Evolutionary conservation across 2,888 invertebrate species (phyloP).

Genomic region (Pollenia angustigena): DNA sequence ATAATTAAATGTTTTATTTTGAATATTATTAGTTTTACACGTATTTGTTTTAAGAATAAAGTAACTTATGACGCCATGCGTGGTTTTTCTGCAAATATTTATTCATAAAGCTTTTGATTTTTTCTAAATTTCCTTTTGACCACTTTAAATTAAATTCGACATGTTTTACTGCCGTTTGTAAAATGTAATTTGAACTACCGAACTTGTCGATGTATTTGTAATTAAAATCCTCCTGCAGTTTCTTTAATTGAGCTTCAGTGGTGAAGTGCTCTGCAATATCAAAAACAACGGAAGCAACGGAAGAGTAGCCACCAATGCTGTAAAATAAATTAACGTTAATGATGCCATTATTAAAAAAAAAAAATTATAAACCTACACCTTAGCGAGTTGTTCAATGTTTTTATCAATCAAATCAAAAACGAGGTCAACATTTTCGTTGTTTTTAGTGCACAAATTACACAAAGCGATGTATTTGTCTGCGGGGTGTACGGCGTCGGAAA

Average conservation of each 20-base stretch:
- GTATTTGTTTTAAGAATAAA: too few relatives aligned
- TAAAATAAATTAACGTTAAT: neutral
- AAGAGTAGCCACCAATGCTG: slow-evolving; percentile 80
- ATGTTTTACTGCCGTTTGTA: slow-evolving; percentile 77
- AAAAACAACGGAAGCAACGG: slow-evolving; percentile 80
- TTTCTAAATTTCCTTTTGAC: slow-evolving; percentile 77
- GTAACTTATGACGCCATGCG: too few relatives aligned
- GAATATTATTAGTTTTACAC: too few relatives aligned
- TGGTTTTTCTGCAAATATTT: slow-evolving; percentile 73
- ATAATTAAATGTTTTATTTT: too few relatives aligned
- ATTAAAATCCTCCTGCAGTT: slow-evolving; percentile 77
- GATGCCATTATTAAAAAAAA: neutral
- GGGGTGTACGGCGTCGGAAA: slow-evolving; percentile 81
- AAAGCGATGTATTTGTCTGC: slow-evolving; percentile 82
- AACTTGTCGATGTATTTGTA: slow-evolving; percentile 77
- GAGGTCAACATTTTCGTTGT: slow-evolving; percentile 85
- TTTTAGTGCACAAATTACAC: slow-evolving; percentile 85
- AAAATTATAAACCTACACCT: slow-evolving; percentile 78
- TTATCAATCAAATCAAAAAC: slow-evolving; percentile 77
- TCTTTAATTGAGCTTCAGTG: slow-evolving; percentile 76
- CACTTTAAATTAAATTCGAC: slow-evolving; percentile 80
- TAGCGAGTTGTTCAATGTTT: slow-evolving; percentile 75
- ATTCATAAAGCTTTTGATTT: slow-evolving; percentile 77
- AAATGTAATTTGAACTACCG: slow-evolving; percentile 58
- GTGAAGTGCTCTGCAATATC: slow-evolving; percentile 81